Evolutionary conservation across 2,888 invertebrate genomes (phyloP).

Genomic region (Prosapia bicincta): DNA sequence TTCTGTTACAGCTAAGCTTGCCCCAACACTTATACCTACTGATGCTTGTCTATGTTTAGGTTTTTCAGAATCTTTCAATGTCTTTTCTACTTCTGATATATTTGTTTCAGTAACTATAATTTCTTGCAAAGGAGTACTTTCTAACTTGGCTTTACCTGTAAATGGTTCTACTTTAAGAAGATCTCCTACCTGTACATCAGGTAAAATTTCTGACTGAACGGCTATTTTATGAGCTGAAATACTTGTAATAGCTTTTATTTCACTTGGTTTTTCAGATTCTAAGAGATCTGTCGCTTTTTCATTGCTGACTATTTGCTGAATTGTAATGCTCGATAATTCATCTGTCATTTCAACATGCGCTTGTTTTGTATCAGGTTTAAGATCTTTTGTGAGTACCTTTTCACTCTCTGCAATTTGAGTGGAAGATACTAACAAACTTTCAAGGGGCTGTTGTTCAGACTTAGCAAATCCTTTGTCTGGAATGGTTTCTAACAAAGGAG

Average conservation of each 20-base stretch:
- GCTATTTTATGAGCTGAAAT: conserved; percentile 38
- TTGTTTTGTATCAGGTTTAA: conserved; percentile 54
- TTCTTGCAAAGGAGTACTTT: conserved; percentile 39
- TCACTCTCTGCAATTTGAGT: conserved; percentile 52
- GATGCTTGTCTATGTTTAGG: conserved; percentile 33
- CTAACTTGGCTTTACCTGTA: conserved; percentile 38
- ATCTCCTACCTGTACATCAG: conserved; percentile 42
- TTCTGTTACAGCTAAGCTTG: conserved; percentile 51
- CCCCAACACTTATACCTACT: conserved; percentile 40
- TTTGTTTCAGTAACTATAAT: conserved; percentile 41
- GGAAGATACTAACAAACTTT: conserved; percentile 40
- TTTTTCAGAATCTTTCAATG: conserved; percentile 34
- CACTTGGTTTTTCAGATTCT: conserved; percentile 44
- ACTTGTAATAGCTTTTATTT: conserved; percentile 37
- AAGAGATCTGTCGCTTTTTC: conserved; percentile 49
- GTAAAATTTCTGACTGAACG: conserved; percentile 41
- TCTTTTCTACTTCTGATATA: conserved; percentile 39
- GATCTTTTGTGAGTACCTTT: conserved; percentile 46
- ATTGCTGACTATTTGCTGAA: conserved; percentile 48
- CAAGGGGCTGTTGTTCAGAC: conserved; percentile 40
- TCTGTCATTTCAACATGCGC: conserved; percentile 41
- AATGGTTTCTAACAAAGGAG: conserved; percentile 44
- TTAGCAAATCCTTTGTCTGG: conserved; percentile 47
- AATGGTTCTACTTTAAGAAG: conserved; percentile 36
- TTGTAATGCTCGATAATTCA: conserved; percentile 43